Evolutionary conservation across 2,797 vertebrate species (phyloP).

Genomic region (Mormyrops attenuatus): DNA sequence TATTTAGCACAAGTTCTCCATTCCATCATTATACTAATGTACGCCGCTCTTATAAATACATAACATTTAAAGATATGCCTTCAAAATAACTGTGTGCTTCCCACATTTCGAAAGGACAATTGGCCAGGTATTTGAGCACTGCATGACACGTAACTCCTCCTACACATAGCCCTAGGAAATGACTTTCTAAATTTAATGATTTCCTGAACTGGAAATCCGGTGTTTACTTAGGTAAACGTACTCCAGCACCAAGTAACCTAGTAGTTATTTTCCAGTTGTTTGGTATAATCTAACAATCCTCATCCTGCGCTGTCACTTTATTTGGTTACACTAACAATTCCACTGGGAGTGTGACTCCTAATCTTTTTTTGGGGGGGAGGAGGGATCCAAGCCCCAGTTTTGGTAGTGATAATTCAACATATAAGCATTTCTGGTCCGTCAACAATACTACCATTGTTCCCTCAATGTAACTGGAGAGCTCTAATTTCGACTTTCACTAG

Average conservation of each 20-base stretch:
- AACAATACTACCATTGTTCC: slow-evolving; percentile 18
- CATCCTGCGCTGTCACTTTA: neutral
- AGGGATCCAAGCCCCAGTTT: slow-evolving; percentile 19
- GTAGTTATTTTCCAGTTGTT: neutral
- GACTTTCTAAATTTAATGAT: slow-evolving; percentile 11
- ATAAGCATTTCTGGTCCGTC: slow-evolving; percentile 24
- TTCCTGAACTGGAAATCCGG: slow-evolving; percentile 16
- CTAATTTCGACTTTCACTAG: neutral
- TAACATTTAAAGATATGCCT: neutral
- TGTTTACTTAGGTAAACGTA: slow-evolving; percentile 20
- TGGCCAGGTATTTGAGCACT: neutral
- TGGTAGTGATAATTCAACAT: slow-evolving; percentile 25
- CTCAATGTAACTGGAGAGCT: neutral
- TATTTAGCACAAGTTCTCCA: neutral
- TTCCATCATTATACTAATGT: neutral
- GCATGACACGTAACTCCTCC: neutral
- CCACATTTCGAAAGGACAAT: neutral
- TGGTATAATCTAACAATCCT: neutral
- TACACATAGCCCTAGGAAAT: slow-evolving; percentile 9
- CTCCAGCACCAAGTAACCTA: neutral
- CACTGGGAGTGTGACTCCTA: neutral
- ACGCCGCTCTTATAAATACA: neutral
- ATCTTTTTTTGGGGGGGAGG: neutral
- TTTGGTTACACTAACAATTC: neutral
- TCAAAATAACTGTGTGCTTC: neutral